phyloP scores from a whole-genome alignment of 35 echinoderm and acorn worm species.

The Lytechinus pictus region DNA sequence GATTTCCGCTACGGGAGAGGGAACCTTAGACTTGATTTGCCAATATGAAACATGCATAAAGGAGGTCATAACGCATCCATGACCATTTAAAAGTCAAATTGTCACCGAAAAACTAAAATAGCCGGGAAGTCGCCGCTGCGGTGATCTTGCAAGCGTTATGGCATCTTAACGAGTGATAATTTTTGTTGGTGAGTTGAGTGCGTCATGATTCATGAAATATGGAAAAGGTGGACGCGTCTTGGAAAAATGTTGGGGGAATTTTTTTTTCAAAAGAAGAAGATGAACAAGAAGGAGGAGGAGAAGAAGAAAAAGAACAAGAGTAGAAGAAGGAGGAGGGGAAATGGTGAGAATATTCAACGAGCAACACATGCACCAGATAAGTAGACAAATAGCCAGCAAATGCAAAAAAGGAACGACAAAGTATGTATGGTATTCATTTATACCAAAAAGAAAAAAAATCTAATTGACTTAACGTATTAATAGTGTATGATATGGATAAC shows the following conservation, averaged over 20 bases:
- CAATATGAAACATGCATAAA: constrained; percentile 19
- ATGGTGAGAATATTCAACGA: background rate
- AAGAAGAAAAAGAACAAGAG: background rate
- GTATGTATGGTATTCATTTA: no score
- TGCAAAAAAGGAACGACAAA: no score
- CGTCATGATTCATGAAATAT: background rate
- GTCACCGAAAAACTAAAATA: background rate
- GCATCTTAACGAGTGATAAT: background rate
- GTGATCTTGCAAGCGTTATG: background rate
- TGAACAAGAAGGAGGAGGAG: background rate
- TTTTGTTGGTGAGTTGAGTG: background rate
- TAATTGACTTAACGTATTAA: no score
- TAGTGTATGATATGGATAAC: no score
- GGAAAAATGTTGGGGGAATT: background rate
- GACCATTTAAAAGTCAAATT: constrained; percentile 6
- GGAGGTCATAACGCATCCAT: background rate
- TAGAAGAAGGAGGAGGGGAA: background rate
- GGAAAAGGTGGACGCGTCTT: background rate
- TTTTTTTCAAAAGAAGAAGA: background rate
- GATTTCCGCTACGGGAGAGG: background rate
- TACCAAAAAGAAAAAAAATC: no score
- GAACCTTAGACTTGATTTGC: background rate
- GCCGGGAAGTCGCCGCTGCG: background rate
- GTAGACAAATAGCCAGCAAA: no score
- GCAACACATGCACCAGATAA: no score